These are phyloP conservation scores for Lanius ludovicianus DNA, from an alignment of 2,113 vertebrate species.

Conservation along the genomic window DNA sequence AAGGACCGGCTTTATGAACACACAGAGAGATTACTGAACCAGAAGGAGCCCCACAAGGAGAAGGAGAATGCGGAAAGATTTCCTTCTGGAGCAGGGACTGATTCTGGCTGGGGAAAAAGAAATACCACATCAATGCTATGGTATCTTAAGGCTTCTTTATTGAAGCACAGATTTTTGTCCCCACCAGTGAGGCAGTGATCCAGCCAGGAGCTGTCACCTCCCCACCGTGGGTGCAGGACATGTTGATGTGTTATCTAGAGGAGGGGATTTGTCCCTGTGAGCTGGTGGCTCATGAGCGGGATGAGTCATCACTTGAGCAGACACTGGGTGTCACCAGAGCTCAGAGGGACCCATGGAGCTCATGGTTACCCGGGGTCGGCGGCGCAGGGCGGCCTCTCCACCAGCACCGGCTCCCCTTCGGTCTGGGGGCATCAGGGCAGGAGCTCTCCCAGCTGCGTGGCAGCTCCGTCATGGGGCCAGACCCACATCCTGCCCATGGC, in stretches of 20 bases:
- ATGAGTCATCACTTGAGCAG: neutral
- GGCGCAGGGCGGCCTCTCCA: rapidly evolving
- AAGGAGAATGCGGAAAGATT: neutral
- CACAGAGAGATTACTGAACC: neutral
- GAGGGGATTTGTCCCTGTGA: neutral
- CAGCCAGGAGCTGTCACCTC: neutral
- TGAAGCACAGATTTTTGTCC: neutral
- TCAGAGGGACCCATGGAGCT: neutral
- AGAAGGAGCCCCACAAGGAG: neutral
- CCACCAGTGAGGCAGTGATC: rapidly evolving
- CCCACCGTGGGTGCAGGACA: neutral
- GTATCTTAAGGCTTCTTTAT: neutral
- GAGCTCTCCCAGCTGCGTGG: rapidly evolving
- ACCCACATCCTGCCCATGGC: neutral
- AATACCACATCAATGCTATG: neutral
- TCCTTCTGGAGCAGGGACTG: neutral
- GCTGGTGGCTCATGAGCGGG: neutral
- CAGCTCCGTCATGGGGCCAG: neutral
- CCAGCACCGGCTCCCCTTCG: rapidly evolving
- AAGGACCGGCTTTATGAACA: neutral
- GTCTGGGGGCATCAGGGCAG: neutral
- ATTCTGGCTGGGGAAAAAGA: neutral
- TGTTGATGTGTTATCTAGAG: rapidly evolving
- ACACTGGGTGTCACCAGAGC: neutral
- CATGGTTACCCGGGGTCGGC: rapidly evolving